Evolutionary conservation across 2,888 invertebrate genomes (phyloP).

Genomic region (Sphinx pinastri): DNA sequence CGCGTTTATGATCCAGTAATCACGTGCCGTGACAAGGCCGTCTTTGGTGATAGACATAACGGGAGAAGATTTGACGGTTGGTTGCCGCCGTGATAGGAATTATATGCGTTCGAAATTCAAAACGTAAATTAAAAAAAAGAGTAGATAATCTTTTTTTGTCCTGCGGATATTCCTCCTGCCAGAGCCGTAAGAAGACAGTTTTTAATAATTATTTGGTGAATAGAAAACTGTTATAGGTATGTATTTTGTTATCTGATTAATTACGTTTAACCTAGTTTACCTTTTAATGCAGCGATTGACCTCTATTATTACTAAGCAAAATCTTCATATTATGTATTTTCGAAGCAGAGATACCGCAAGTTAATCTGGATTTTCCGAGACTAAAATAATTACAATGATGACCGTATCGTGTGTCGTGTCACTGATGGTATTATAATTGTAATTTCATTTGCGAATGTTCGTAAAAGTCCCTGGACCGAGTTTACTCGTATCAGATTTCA

Average conservation of each 20-base stretch:
- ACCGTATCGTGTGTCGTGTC: not conserved
- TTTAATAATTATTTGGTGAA: too few relatives aligned
- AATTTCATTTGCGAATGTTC: constrained; percentile 32
- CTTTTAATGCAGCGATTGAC: not conserved
- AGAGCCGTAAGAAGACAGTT: too few relatives aligned
- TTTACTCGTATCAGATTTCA: too few relatives aligned
- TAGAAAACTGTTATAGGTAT: too few relatives aligned
- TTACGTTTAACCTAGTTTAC: not conserved
- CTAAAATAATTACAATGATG: not conserved
- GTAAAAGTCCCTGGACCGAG: not conserved
- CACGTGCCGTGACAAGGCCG: constrained; percentile 60
- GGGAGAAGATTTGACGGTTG: not conserved
- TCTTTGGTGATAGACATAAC: constrained; percentile 10
- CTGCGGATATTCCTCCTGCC: too few relatives aligned
- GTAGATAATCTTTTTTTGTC: too few relatives aligned
- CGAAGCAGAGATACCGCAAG: not conserved
- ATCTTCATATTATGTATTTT: not conserved
- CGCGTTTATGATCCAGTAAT: constrained; percentile 75
- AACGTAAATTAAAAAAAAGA: too few relatives aligned
- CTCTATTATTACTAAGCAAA: not conserved
- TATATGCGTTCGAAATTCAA: too few relatives aligned
- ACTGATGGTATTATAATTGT: not conserved
- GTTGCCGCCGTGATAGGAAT: not conserved
- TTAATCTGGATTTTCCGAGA: not conserved
- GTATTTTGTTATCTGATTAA: not conserved